Conservation (phyloP, 1,140 invertebrate species). For the Drosophila elegans region DNA sequence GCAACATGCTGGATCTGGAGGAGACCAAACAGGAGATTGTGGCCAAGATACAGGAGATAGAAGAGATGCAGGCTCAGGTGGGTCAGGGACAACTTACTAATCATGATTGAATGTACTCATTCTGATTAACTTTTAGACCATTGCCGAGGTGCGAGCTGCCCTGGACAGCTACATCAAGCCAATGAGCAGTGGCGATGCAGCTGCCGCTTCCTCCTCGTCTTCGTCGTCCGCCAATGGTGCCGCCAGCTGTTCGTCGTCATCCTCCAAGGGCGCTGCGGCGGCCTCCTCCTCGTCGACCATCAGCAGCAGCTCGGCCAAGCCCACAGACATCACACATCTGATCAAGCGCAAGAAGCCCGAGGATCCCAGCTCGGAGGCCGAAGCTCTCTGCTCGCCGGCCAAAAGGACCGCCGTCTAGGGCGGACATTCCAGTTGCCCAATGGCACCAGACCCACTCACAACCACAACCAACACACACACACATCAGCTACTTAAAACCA, state of each 20-base stretch:
- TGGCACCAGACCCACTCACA: slow-evolving; percentile 29
- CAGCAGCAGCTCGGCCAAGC: slow-evolving; percentile 77
- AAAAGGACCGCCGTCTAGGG: slow-evolving; percentile 74
- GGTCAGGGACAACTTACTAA: too few species aligned
- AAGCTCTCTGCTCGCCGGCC: slow-evolving; percentile 74
- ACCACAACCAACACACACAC: slow-evolving; percentile 24
- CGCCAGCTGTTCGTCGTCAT: slow-evolving; percentile 49
- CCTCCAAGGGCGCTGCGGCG: slow-evolving; percentile 24
- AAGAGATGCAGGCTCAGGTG: slow-evolving; percentile 81
- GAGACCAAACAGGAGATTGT: slow-evolving; percentile 81
- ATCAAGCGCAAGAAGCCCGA: slow-evolving; percentile 84
- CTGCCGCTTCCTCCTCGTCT: slow-evolving; percentile 60
- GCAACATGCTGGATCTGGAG: slow-evolving; percentile 79
- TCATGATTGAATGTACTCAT: background rate
- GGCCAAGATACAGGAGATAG: slow-evolving; percentile 84
- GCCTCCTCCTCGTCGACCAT: slow-evolving; percentile 63
- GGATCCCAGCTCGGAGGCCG: slow-evolving; percentile 77
- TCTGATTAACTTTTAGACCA: slow-evolving; percentile 47
- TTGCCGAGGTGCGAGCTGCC: slow-evolving; percentile 80
- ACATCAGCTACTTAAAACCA: slow-evolving; percentile 32
- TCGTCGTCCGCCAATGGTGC: slow-evolving; percentile 49
- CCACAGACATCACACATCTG: slow-evolving; percentile 82
- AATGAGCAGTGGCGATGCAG: slow-evolving; percentile 54
- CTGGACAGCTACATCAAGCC: slow-evolving; percentile 81
- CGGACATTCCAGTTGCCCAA: slow-evolving; percentile 69